Conservation (phyloP, 2,797 vertebrate species). For the Rhinatrema bivittatum region DNA sequence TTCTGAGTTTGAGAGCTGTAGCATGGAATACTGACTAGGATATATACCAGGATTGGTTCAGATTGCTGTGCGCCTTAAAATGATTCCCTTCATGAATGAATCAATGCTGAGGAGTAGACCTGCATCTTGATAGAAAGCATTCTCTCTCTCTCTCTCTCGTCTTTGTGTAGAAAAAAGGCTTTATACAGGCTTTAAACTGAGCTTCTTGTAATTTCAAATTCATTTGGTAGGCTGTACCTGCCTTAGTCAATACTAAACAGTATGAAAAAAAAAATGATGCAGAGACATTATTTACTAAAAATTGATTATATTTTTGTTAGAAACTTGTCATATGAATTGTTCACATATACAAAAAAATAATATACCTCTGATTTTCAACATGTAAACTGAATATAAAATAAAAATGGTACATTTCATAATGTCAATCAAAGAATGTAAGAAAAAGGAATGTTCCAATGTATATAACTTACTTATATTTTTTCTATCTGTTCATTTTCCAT, state of each 20-base stretch:
- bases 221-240: slow-evolving; percentile 27
- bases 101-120: slow-evolving; percentile 8
- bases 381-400: slow-evolving; percentile 11
- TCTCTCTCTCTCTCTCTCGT: slow-evolving; percentile 12
- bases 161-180: slow-evolving; percentile 20
- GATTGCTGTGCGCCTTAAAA: slow-evolving; percentile 13
- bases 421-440: background rate
- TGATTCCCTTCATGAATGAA: slow-evolving; percentile 16
- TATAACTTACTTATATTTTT: too few relatives aligned
- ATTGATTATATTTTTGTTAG: too few relatives aligned
- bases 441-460: too few relatives aligned
- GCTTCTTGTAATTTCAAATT: slow-evolving; percentile 32
- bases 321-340: too few relatives aligned
- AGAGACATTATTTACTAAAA: too few relatives aligned
- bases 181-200: slow-evolving; percentile 25
- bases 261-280: slow-evolving; percentile 24
- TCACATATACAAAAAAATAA: too few relatives aligned
- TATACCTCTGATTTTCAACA: too few relatives aligned
- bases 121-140: slow-evolving; percentile 20
- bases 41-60: slow-evolving; percentile 9
- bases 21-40: slow-evolving; percentile 5
- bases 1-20: slow-evolving; percentile 14
- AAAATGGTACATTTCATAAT: too few relatives aligned
- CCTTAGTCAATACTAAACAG: slow-evolving; percentile 20
- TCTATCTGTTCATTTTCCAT: too few relatives aligned